Percentiles rank a stretch among this genome's conserved stretches.
phyloP scores from a whole-genome alignment of 2,113 vertebrate species.

The Austrofundulus limnaeus region DNA sequence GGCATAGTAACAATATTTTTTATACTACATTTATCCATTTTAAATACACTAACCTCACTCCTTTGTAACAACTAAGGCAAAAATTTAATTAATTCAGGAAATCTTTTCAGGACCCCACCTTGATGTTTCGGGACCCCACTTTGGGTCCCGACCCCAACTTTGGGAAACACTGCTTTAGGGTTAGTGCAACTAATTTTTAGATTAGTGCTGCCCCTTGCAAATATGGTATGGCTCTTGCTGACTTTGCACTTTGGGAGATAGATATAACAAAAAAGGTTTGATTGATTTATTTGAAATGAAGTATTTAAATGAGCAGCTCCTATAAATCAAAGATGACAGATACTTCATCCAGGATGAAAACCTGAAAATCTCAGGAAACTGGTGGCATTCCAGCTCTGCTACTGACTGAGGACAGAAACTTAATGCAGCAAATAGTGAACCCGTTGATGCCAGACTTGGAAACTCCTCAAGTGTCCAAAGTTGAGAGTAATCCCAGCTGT shows the following conservation, averaged over 20 bases:
- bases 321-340: background rate
- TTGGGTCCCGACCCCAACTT: no score
- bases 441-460: background rate
- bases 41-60: no score
- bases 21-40: no score
- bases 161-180: no score
- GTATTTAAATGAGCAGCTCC: background rate
- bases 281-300: background rate
- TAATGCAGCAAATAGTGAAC: background rate
- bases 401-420: background rate
- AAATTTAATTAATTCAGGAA: no score
- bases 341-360: no score
- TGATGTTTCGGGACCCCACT: no score
- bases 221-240: background rate
- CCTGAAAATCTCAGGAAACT: background rate
- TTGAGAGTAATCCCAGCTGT: conserved; percentile 8
- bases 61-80: no score
- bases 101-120: no score
- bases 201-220: no score
- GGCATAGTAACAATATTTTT: no score
- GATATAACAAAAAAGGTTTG: background rate
- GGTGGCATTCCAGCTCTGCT: background rate
- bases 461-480: background rate
- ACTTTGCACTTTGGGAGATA: background rate
- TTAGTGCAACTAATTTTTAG: no score